phyloP scores from a whole-genome alignment of 2,113 vertebrate species.

The Ornithorhynchus anatinus region DNA sequence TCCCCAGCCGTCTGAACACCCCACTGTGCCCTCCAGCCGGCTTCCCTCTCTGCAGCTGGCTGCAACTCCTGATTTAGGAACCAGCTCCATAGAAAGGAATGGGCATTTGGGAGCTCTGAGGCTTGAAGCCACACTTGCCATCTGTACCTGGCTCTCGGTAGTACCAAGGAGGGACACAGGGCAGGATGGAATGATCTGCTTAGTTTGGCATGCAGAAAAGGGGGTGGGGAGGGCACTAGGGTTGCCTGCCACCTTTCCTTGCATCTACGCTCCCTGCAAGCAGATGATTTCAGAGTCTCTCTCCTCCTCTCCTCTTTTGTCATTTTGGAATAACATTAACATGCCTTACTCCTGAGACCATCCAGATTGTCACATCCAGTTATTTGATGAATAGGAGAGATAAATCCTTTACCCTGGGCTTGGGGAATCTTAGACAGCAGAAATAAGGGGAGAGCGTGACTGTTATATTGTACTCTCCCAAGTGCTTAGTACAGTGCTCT shows the following conservation, averaged over 20 bases:
- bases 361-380: not conserved
- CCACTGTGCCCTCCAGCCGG: constrained; percentile 9
- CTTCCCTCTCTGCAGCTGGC: constrained; percentile 58
- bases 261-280: not conserved
- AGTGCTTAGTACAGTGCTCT: too few species aligned
- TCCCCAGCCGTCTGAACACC: constrained; percentile 35
- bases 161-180: constrained; percentile 1
- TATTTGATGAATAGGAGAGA: not conserved
- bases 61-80: constrained; percentile 24
- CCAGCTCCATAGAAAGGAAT: constrained; percentile 45
- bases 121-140: constrained; percentile 7
- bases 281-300: not conserved
- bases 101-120: constrained; percentile 28
- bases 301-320: not conserved
- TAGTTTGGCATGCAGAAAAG: not conserved
- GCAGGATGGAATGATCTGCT: not conserved
- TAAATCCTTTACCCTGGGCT: not conserved
- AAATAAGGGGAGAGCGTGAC: not conserved
- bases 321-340: not conserved
- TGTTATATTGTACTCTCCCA: too few species aligned
- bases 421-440: not conserved
- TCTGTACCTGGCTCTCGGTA: constrained; percentile 38
- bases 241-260: too few species aligned
- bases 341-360: not conserved
- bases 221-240: not conserved